phyloP scores from a whole-genome alignment of 2,113 vertebrate genomes.

The Mirounga angustirostris region DNA sequence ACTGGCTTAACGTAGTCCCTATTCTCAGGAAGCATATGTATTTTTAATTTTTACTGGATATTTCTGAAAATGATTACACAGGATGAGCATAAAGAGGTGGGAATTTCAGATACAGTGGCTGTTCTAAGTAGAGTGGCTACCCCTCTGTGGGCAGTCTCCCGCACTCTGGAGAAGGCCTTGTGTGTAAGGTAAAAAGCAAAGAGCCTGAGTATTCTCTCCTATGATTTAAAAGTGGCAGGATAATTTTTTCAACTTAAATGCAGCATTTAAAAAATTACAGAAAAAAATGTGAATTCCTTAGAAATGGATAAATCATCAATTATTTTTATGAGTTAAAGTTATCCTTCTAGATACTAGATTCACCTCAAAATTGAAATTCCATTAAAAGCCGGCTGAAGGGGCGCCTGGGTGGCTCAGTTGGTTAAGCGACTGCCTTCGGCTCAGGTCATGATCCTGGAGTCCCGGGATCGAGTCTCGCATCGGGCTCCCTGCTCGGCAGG shows the following conservation, averaged over 20 bases:
- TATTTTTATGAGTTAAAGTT: neutral
- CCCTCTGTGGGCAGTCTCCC: too few relatives aligned
- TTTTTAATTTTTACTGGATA: neutral
- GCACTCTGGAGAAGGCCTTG: neutral
- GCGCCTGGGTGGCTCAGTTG: too few relatives aligned
- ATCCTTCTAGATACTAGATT: neutral
- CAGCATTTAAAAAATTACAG: neutral
- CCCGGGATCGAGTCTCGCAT: too few relatives aligned
- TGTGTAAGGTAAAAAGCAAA: neutral
- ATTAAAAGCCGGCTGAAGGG: neutral
- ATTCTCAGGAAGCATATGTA: neutral
- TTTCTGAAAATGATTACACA: neutral
- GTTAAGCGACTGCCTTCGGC: too few relatives aligned
- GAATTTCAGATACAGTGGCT: neutral
- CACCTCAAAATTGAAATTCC: neutral
- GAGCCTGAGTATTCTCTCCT: neutral
- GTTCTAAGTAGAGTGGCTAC: neutral
- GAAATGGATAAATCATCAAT: neutral
- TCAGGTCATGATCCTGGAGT: too few relatives aligned
- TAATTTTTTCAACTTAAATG: neutral
- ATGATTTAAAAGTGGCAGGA: neutral
- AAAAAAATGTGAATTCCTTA: neutral
- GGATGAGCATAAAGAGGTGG: neutral
- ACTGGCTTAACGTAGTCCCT: neutral
- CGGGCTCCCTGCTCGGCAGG: too few relatives aligned